Evolutionary conservation across 2,113 vertebrate genomes (phyloP), one percentile per base, ranked within the genome.

Genomic region (Menura novaehollandiae): DNA sequence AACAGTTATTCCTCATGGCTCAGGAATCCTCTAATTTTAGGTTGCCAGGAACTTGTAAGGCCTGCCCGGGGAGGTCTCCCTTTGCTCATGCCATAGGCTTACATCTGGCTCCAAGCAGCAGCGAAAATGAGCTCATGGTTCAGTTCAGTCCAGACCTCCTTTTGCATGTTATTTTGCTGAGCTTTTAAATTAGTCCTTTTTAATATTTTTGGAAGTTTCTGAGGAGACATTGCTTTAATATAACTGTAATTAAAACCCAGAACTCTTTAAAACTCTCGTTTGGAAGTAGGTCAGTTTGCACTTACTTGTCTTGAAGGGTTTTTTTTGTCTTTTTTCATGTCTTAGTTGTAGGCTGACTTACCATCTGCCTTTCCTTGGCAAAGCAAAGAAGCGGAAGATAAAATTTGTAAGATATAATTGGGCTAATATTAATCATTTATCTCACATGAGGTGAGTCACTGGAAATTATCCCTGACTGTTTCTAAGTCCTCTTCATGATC

Each of bases 311-410:
- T 97, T 96, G 67, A 96, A 94, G 93, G 93, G 60, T 15, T 97
- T 96, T 88, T 85, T 53, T 79, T 80, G 46, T 87, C 8, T 62
- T 93, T 81, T 84, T 69, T 78, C 32, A 51, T 95, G 82, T 58
- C 88, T 97, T 96, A 96, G 94, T 97, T 97, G 89, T 97, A 96
- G 96, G 95, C 93, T 97, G 89, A 95, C 75, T 97, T 95, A 85
- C 98, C 98, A 98, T 98, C 98, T 98, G 98, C 97, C 88, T 98
- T 95, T 82, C 91, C 86, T 97, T 97, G 97, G 97, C 97, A 97
- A 95, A 97, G 96, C 93, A 88, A 96, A 97, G 81, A 88, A 97
- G 82, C 4, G 21, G 67, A 91, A 85, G 72, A 94, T 95, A 92
- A 85, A 86, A 97, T 97, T 96, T 93, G 85, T 95, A 93, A 87